Evolutionary conservation across 2,888 invertebrate genomes (phyloP), one percentile per base, ranked within the genome.

Genomic region (Limnephilus rhombicus): DNA sequence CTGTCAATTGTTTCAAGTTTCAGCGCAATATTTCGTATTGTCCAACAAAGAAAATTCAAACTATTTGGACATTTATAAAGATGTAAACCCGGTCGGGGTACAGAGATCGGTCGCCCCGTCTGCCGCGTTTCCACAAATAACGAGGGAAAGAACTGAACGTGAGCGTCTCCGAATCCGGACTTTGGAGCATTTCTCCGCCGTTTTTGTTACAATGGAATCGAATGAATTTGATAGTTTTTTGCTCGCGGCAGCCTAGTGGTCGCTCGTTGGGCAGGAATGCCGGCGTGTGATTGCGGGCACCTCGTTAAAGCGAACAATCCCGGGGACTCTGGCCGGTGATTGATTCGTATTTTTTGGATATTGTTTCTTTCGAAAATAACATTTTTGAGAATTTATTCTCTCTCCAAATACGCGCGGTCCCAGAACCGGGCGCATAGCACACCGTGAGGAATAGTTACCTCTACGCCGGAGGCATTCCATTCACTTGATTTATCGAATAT

Each of bases 221-320:
- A 41, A 91, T 92, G 92, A 93, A 92, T 92, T 92, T 91, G 91
- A 91, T 92, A 92, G 92, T 93, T 93, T 93, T 93, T 93, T 92
- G 91, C 90, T 85, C 31, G 89, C 90, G 90, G 92, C 49, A 45
- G 91, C 49, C 92, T 85, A 92, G 90, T 80, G 29, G 31, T 82
- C 81, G 18, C 85, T 81, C 91, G 89, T 90, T 49, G 82, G 86
- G 45, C 37, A 37, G 93, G 93, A 92, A 93, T 92, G 92, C 91
- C 92, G 90, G 92, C 93, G 92, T 93, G 93, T 92, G 92, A 93
- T 93, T 92, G 92, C 85, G 90, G 92, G 81, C 93, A 93, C 93
- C 93, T 93, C 92, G 93, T 93, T 93, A 93, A 92, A 88, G 92
- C 86, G 80, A 91, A 89, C 91, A 81, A 85, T 89, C 81, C 91